These are phyloP conservation scores for Eremophila alpestris DNA, from an alignment of 2,797 vertebrate genomes.

Conservation along the genomic window DNA sequence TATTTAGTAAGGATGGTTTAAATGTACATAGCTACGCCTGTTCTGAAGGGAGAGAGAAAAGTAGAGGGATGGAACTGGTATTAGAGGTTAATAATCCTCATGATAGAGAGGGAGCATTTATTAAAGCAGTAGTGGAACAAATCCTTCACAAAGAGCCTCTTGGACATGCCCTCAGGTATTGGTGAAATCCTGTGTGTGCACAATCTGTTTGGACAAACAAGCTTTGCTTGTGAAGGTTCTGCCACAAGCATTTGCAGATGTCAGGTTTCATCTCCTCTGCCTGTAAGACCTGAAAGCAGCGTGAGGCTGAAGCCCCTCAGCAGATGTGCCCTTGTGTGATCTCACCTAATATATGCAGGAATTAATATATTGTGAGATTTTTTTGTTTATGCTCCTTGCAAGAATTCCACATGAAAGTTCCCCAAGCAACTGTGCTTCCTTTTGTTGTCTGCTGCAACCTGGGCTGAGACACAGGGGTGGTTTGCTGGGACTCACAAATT, in stretches of 20 bases:
- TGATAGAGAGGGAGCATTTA: not conserved
- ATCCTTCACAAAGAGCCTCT: not conserved
- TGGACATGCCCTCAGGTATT: not conserved
- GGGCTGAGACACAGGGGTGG: rapidly evolving
- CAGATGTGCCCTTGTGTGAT: not conserved
- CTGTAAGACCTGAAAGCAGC: not conserved
- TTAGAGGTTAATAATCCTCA: not conserved
- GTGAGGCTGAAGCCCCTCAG: not conserved
- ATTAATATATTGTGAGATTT: not conserved
- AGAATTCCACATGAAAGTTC: not conserved
- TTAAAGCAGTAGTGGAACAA: not conserved
- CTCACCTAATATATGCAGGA: not conserved
- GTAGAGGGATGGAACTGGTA: not conserved
- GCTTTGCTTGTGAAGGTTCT: not conserved
- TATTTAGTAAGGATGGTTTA: not conserved
- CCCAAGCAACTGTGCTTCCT: not conserved
- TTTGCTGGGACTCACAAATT: not conserved
- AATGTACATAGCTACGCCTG: not conserved
- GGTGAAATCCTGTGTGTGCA: not conserved
- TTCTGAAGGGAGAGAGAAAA: not conserved
- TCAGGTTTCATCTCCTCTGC: not conserved
- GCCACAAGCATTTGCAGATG: not conserved
- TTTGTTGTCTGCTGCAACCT: not conserved
- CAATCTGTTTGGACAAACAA: not conserved
- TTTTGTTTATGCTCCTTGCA: not conserved